Evolutionary conservation across 2,797 vertebrate species (phyloP), one percentile per base, ranked within the genome.

Genomic region (Sternotherus odoratus): DNA sequence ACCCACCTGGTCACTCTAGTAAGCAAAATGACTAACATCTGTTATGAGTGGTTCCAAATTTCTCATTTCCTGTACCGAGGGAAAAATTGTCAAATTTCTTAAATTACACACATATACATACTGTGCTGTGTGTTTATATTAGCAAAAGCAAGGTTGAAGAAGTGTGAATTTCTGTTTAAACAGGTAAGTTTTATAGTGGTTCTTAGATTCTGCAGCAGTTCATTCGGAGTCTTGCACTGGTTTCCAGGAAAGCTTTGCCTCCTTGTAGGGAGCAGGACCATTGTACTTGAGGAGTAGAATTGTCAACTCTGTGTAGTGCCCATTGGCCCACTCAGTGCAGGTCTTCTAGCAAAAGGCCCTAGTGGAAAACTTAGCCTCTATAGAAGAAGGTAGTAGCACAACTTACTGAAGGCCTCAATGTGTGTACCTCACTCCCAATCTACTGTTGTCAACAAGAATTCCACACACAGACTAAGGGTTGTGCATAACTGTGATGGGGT

Each of bases 41-140:
- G n/a, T 33, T 88, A 2, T 0, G 24, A 5, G 56, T 51, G 69
- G 87, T 86, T 57, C 57, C 88, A 1, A 12, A 8, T 66, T 12
- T 88, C 54, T 93, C 11, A 16, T 83, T 92, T 82, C 56, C 69
- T 8, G 51, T 69, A 43, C 83, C 79, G 33, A 43, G 87, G 12
- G 88, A 6, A 23, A 2, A 6, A 75, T 2, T 51, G 15, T 16
- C 50, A 8, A 8, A 12, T 77, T 90, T 82, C 74, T 43, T 63
- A 88, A 87, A 11, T 28, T 72, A 3, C 51, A 33, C 75, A 36
- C 8, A 23, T n/a, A 69, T 69, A 39, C 24, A 56, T 21, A 54
- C 0, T 74, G 30, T 16, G 82, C 3, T 4, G 33, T 16, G 21
- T 46, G 12, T 77, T 86, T 17, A 90, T 84, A 77, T 53, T n/a